Conservation (phyloP, 2,113 vertebrate genomes). For the Chaenocephalus aceratus region DNA sequence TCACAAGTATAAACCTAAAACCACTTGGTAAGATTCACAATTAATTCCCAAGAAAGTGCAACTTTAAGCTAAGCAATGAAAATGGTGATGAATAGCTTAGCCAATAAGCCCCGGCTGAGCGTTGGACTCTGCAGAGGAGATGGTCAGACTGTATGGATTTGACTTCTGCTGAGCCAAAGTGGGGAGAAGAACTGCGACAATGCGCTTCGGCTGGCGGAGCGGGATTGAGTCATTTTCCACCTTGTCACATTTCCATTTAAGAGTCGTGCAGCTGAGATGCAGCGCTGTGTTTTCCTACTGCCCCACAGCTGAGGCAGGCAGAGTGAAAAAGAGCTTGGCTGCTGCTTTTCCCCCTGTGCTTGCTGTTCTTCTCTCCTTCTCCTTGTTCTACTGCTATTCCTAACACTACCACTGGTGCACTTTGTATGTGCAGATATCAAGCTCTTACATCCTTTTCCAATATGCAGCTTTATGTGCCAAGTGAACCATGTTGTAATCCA, state of each 20-base stretch:
- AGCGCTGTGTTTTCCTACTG: conserved; percentile 1
- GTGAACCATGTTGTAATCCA: too few relatives aligned
- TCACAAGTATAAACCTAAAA: conserved; percentile 26
- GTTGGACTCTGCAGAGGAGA: conserved; percentile 12
- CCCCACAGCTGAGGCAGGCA: not conserved
- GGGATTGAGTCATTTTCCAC: conserved; percentile 30
- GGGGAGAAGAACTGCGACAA: not conserved
- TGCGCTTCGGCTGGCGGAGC: conserved; percentile 12
- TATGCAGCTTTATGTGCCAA: not conserved
- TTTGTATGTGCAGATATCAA: not conserved
- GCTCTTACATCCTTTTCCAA: not conserved
- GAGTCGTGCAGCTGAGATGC: conserved; percentile 25
- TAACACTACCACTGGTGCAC: not conserved
- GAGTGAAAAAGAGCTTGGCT: conserved; percentile 8
- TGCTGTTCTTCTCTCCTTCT: not conserved
- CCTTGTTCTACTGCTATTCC: not conserved
- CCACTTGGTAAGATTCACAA: conserved; percentile 41
- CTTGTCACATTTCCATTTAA: conserved; percentile 41
- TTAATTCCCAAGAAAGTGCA: conserved; percentile 59
- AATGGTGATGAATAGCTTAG: conserved; percentile 51
- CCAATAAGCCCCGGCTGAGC: conserved; percentile 27
- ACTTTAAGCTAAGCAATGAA: conserved; percentile 52
- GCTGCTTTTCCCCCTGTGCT: not conserved
- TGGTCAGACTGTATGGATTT: conserved; percentile 15
- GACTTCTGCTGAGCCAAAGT: not conserved